A percentile compares a stretch with the other conserved stretches of the same genome.
Conservation (phyloP, 2,113 vertebrate species). For the Lophotis ruficrista region DNA sequence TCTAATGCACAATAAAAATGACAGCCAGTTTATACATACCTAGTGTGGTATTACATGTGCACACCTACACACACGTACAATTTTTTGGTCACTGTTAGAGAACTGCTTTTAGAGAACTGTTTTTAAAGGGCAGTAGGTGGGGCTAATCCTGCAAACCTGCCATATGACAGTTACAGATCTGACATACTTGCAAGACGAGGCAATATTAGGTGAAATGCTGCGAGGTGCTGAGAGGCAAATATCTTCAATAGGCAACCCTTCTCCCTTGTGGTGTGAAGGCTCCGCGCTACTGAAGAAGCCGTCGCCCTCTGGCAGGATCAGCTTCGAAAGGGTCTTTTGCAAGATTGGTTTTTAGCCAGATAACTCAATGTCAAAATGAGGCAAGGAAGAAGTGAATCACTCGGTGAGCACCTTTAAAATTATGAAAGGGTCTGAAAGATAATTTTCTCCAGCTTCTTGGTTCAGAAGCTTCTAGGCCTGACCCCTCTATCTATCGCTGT, state of each 20-base stretch:
- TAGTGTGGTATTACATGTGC: neutral
- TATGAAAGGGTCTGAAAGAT: neutral
- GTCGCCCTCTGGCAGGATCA: neutral
- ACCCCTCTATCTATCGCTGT: neutral
- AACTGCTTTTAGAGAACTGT: neutral
- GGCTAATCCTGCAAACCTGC: neutral
- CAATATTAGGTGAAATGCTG: neutral
- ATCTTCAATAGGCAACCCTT: neutral
- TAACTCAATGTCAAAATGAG: slow-evolving; percentile 7
- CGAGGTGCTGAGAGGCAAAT: neutral
- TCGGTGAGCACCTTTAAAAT: neutral
- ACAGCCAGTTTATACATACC: neutral
- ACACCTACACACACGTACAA: neutral
- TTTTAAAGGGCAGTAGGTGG: neutral
- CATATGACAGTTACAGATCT: neutral
- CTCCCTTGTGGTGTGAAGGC: neutral
- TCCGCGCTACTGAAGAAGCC: neutral
- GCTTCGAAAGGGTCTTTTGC: neutral
- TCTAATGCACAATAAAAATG: neutral
- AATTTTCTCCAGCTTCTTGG: neutral
- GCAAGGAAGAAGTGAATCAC: neutral
- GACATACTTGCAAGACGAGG: neutral
- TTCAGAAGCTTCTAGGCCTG: slow-evolving; percentile 1
- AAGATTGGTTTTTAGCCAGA: neutral
- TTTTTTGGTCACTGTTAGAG: neutral